Percentiles rank a stretch among this genome's conserved stretches.
These are phyloP conservation scores for Trachymyrmex cornetzi DNA, from an alignment of 1,140 invertebrate species.

Conservation along the genomic window DNA sequence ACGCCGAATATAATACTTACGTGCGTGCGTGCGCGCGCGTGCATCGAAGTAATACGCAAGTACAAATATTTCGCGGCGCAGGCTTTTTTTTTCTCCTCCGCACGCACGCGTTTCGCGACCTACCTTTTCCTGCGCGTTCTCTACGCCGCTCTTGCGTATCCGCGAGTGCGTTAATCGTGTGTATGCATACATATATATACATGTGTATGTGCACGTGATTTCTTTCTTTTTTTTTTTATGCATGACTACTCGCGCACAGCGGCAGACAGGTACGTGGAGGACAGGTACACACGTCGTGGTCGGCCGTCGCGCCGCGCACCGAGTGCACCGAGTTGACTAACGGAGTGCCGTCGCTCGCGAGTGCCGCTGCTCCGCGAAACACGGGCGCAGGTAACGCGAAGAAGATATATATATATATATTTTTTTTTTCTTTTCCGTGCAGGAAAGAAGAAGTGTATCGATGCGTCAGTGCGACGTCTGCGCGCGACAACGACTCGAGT, in stretches of 20 bases:
- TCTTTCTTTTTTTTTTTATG: conserved; percentile 39
- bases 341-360: conserved; percentile 4
- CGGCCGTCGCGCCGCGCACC: conserved; percentile 20
- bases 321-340: conserved; percentile 11
- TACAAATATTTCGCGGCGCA: conserved; percentile 61
- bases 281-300: conserved; percentile 22
- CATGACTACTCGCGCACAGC: conserved; percentile 37
- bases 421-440: too few relatives aligned
- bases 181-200: too few relatives aligned
- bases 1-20: neutral
- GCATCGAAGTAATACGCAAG: conserved; percentile 61
- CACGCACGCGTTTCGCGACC: neutral
- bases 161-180: neutral
- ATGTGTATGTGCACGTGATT: neutral
- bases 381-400: neutral
- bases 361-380: neutral
- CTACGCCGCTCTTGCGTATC: neutral
- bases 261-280: conserved; percentile 17
- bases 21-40: neutral
- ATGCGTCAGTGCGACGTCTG: neutral
- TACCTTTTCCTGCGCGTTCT: conserved; percentile 5
- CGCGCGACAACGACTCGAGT: neutral
- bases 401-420: too few relatives aligned
- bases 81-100: conserved; percentile 11
- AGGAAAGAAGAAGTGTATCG: neutral